A percentile compares a stretch with the other conserved stretches of the same genome.
Evolutionary conservation across 2,797 vertebrate species (phyloP).

Genomic region (Poecilia wingei): DNA sequence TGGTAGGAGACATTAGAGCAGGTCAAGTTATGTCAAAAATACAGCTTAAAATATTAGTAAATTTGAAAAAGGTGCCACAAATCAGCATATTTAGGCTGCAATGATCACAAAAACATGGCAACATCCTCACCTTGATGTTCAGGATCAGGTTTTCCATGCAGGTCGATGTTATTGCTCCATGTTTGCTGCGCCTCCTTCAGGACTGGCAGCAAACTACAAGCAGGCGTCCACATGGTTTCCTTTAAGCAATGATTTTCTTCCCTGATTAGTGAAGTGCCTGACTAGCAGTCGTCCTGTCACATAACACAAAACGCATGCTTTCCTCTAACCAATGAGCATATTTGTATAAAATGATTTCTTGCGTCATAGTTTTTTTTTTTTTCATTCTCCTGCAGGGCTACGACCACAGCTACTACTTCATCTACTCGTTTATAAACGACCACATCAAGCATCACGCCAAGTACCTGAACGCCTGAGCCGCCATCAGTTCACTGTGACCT

Average conservation of each 20-base stretch:
- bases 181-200: background rate
- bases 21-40: no score
- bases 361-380: background rate
- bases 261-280: background rate
- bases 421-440: constrained; percentile 91
- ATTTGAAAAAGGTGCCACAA: no score
- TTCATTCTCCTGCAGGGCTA: constrained; percentile 84
- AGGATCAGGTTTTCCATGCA: background rate
- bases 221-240: background rate
- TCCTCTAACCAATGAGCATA: background rate
- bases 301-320: background rate
- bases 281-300: background rate
- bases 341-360: background rate
- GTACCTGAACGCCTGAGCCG: constrained; percentile 85
- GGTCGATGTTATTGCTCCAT: no score
- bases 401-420: constrained; percentile 97
- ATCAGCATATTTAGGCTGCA: no score
- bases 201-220: background rate
- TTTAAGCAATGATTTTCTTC: background rate
- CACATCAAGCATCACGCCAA: constrained; percentile 97
- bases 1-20: no score
- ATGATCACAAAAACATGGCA: no score
- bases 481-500: background rate
- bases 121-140: background rate
- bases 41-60: no score